Evolutionary conservation across 2,797 vertebrate genomes (phyloP), one percentile per base, ranked within the genome.

Genomic region (Neosalanx taihuensis): DNA sequence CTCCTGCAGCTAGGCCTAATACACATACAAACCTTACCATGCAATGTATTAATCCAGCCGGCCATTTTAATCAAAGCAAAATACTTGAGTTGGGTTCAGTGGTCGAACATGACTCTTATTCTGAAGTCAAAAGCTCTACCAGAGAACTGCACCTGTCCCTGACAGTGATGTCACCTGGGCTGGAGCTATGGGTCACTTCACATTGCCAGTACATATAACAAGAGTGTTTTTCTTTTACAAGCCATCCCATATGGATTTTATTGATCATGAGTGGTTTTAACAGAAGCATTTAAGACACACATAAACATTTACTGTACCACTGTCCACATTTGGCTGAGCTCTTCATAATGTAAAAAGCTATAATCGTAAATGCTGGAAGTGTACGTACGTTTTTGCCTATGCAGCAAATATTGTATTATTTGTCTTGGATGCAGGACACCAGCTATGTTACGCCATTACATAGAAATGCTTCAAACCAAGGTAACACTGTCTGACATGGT

Each of bases 291-390:
- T 86, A 79, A 89, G 87, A 87, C 75, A 70, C 70, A 74, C 84
- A 87, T 91, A 90, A 88, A 88, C 80, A 83, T 89, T 87, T 87
- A 90, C 83, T 83, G 82, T 86, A 87, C 86, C 87, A 81, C 76
- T 84, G 82, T 78, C 75, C 63, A 74, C 76, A 72, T 76, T 83
- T 76, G 70, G 80, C 79, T 63, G 51, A 15, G 74, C 77, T 71
- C 70, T 82, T 82, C 69, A 77, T 76, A 74, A 77, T 71, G 78
- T 76, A 75, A 66, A 64, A 76, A 33, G 79, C 82, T 65, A 61
- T 80, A 83, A 81, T 79, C 82, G 74, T 81, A 80, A 88, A 86
- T 85, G 74, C 69, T 83, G 79, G 75, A 76, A 80, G 72, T 77
- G 74, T 77, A 76, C 70, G 69, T 77, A 64, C 49, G 76, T 84